Evolutionary conservation across 2,888 invertebrate species (phyloP).

Genomic region (Heteromyza rotundicornis): DNA sequence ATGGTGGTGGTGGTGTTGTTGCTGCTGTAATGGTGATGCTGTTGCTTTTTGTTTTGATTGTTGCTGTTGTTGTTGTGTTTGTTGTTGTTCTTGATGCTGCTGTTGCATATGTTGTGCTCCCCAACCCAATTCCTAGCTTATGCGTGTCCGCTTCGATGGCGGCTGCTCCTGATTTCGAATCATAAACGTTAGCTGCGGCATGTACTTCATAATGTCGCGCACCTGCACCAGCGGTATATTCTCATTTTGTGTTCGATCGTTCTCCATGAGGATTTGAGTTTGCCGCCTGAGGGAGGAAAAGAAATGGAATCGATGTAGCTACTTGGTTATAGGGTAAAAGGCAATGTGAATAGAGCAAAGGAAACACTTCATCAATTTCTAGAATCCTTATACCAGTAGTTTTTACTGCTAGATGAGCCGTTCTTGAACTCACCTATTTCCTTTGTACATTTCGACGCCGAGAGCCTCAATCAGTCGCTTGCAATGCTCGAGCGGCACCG

Average conservation of each 20-base stretch:
- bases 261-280: constrained; percentile 76
- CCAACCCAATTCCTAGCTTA: constrained; percentile 64
- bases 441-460: constrained; percentile 79
- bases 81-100: constrained; percentile 43
- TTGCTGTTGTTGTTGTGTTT: constrained; percentile 40
- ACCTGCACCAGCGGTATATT: constrained; percentile 81
- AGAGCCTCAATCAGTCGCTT: constrained; percentile 82
- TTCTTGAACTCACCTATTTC: constrained; percentile 74
- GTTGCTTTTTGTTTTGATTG: constrained; percentile 27
- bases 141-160: constrained; percentile 59
- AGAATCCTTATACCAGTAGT: no score
- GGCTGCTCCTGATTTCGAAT: constrained; percentile 65
- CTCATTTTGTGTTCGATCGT: constrained; percentile 77
- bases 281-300: constrained; percentile 67
- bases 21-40: constrained; percentile 19
- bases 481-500: constrained; percentile 75
- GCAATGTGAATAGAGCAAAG: no score
- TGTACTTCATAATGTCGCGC: constrained; percentile 81
- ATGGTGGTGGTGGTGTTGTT: constrained; percentile 28
- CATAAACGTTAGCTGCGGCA: constrained; percentile 89
- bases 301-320: background rate
- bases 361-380: no score
- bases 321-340: no score
- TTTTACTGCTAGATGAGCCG: no score
- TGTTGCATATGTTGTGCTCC: constrained; percentile 62